Evolutionary conservation across 2,888 invertebrate species (phyloP), one percentile per base, ranked within the genome.

Genomic region (Rhamphomyia laevipes): DNA sequence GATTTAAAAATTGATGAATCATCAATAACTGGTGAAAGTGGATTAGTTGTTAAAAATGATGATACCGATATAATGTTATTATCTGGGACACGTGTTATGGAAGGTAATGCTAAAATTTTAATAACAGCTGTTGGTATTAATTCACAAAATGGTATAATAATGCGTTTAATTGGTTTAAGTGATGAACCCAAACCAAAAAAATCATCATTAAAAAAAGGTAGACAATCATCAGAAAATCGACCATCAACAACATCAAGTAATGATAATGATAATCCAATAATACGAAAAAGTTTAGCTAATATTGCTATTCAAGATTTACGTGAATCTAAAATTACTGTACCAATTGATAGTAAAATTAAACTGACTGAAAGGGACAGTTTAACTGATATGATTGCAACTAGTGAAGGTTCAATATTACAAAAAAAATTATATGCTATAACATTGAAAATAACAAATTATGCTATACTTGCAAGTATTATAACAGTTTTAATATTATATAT

Each of bases 1-100:
- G 94, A 95, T 74, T 80, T 96, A 63, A 93, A 94, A 82, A 73
- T 84, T 62, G 95, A 96, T 72, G 95, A 96, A 75, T 93, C 93
- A 55, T 94, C 95, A 60, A 77, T 96, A 62, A 96, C 96, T 57
- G 95, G 95, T 62, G 95, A 96, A 76, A 94, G 94, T 53, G 95
- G 96, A 75, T 7, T 27, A 7, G 23, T 27, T 7, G 2, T 27
- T 27, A 27, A 27, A 27, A 7, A 91, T 57, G 89, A 89, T 74
- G 64, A 77, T 47, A 82, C 78, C 66, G 94, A 95, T 77, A 93
- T 94, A 50, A 90, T 95, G 86, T 82, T 96, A 67, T 82, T 95
- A 66, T 95, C 95, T 65, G 89, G 89, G 76, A 96, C 95, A 54
- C 95, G 96, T 73, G 93, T 95, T 55, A 96, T 96, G 95, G 96